Evolutionary conservation across 2,797 vertebrate genomes (phyloP), one percentile per base, ranked within the genome.

Genomic region (Sarcophilus harrisii): DNA sequence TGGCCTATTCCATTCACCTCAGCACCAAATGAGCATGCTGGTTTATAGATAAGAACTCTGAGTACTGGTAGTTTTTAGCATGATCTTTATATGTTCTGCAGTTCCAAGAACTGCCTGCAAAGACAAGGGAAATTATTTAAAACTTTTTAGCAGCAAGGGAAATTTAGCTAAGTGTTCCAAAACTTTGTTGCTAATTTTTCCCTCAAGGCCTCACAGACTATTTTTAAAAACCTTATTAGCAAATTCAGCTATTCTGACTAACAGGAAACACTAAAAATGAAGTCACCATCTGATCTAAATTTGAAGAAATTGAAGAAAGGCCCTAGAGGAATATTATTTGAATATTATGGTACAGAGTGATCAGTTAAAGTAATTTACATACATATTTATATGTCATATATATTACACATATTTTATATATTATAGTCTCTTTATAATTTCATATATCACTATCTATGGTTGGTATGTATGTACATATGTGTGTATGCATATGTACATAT

Each of bases 21-120:
- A 92, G 96, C 91, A 32, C 24, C 94, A 95, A 95, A 14, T 91
- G 92, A 58, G 91, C 58, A 90, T 93, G 73, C 58, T 89, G 13
- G 87, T 21, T 94, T 92, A 45, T 11, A 92, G 90, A 60, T 58
- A 6, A 90, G 81, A 96, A 58, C 62, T 89, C n/a, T 92, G 14
- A 66, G 3, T 87, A 55, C 24, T 57, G n/a, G 4, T 60, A 21
- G 92, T 45, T 57, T 18, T 93, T 92, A 58, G 27, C 16, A 55
- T 66, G 89, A 57, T 58, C 66, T 95, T 92, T 73, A 73, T n/a
- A 52, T 1, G 4, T 94, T 54, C 9, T 8, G 55, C 18, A 73
- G n/a, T 93, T 90, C 38, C 32, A 2, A 92, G 92, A 93, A 13
- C 90, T 92, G 58, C 16, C 89, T 5, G 0, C 91, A 18, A 45